Evolutionary conservation across 2,113 vertebrate species (phyloP).

Genomic region (Lophius piscatorius): DNA sequence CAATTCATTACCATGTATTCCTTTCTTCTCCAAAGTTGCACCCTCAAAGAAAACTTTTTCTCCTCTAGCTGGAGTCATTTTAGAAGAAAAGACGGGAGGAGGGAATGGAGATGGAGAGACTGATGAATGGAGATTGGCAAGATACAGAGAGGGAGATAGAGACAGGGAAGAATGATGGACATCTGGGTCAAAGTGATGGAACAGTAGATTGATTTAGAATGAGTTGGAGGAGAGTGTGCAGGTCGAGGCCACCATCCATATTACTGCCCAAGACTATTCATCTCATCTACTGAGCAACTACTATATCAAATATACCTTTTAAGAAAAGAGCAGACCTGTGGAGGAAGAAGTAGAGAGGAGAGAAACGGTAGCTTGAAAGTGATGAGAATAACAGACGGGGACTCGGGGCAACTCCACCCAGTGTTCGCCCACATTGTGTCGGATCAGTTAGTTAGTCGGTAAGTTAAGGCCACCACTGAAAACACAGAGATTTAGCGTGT

Average conservation of each 20-base stretch:
- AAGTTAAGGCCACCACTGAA: no score
- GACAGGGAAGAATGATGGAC: constrained; percentile 52
- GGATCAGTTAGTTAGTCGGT: no score
- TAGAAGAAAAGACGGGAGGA: constrained; percentile 43
- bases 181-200: constrained; percentile 67
- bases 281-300: constrained; percentile 60
- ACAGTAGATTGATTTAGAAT: constrained; percentile 77
- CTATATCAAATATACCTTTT: constrained; percentile 17
- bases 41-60: constrained; percentile 45
- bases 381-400: no score
- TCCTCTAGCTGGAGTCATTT: constrained; percentile 32
- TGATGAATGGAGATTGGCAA: constrained; percentile 66
- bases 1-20: constrained; percentile 44
- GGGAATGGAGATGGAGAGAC: constrained; percentile 48
- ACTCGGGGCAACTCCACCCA: no score
- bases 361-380: no score
- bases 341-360: constrained; percentile 11
- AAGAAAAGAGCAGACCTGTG: constrained; percentile 24
- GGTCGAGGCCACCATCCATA: constrained; percentile 77
- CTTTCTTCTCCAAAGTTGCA: constrained; percentile 36
- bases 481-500: no score
- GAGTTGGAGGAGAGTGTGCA: constrained; percentile 68
- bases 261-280: constrained; percentile 70
- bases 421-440: no score
- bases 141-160: constrained; percentile 34